Percentiles rank a stretch among this genome's conserved stretches.
Conservation (phyloP, 2,113 vertebrate species). For the Sporophila hypoxantha region DNA sequence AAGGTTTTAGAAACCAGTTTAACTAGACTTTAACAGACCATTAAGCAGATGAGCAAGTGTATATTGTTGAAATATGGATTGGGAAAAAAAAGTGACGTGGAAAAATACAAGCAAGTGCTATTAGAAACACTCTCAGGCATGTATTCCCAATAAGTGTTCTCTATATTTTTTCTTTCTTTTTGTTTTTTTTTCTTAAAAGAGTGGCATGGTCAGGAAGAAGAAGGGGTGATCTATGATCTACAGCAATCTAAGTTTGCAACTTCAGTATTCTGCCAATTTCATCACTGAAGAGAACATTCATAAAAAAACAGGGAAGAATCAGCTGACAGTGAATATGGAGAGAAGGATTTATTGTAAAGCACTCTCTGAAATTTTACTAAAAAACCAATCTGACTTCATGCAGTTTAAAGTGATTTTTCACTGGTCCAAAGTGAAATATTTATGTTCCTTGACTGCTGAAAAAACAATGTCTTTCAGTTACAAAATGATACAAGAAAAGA, state of each 20-base stretch:
- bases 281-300: background rate
- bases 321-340: background rate
- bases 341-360: background rate
- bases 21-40: slow-evolving; percentile 25
- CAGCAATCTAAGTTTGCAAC: background rate
- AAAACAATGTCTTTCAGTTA: background rate
- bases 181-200: background rate
- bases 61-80: background rate
- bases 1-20: slow-evolving; percentile 49
- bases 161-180: background rate
- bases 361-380: background rate
- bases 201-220: background rate
- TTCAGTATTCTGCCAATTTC: background rate
- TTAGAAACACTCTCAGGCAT: accelerated
- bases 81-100: background rate
- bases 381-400: background rate
- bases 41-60: background rate
- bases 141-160: background rate
- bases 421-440: background rate
- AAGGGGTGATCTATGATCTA: background rate
- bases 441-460: background rate
- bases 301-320: background rate
- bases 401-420: background rate
- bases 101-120: background rate
- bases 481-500: background rate